phyloP scores from a whole-genome alignment of 2,888 invertebrate genomes.

The Cataglyphis albicans region DNA sequence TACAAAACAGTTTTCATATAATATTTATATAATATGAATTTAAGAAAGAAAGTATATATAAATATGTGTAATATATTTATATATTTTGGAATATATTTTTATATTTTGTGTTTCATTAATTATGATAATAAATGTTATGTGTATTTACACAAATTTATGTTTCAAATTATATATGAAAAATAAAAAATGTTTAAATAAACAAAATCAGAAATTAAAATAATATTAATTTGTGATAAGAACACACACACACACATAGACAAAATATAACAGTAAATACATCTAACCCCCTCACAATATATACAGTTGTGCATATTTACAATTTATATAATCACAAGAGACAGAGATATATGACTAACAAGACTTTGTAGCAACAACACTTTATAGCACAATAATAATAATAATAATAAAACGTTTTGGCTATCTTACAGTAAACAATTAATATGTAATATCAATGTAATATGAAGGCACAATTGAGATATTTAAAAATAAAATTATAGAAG shows the following conservation, averaged over 20 bases:
- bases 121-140: not conserved
- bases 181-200: not conserved
- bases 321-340: slow-evolving; percentile 25
- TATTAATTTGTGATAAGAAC: not conserved
- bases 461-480: not conserved
- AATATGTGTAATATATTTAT: not conserved
- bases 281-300: not conserved
- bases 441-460: not conserved
- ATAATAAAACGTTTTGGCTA: not conserved
- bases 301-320: slow-evolving; percentile 5
- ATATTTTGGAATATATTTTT: not conserved
- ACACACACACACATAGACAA: not conserved
- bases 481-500: not conserved
- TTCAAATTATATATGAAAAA: not conserved
- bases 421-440: slow-evolving; percentile 20
- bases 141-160: not conserved
- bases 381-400: not conserved
- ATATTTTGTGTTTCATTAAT: not conserved
- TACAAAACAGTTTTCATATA: slow-evolving; percentile 34
- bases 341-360: not conserved
- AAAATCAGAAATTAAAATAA: not conserved
- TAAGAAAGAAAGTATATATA: not conserved
- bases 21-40: not conserved
- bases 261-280: slow-evolving; percentile 5
- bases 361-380: not conserved